Conservation (phyloP, 2,888 invertebrate genomes). For the Polydrusus cervinus region DNA sequence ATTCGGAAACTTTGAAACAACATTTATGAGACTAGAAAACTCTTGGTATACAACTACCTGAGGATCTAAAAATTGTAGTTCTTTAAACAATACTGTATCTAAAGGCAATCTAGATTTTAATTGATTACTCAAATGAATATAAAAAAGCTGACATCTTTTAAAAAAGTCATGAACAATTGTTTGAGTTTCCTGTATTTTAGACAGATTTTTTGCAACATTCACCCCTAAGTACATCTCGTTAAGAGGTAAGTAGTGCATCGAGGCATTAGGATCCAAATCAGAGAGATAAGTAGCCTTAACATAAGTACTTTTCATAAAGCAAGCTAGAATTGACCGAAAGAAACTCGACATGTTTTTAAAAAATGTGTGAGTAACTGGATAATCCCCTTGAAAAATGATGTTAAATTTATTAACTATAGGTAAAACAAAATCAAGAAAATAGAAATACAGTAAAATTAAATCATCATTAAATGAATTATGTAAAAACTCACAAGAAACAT, state of each 20-base stretch:
- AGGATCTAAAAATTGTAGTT: slow-evolving; percentile 46
- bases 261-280: slow-evolving; percentile 37
- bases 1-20: not conserved
- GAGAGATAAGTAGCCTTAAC: slow-evolving; percentile 38
- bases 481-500: slow-evolving; percentile 44
- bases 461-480: slow-evolving; percentile 44
- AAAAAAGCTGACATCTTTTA: slow-evolving; percentile 41
- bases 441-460: slow-evolving; percentile 37
- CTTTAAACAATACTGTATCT: slow-evolving; percentile 38
- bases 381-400: slow-evolving; percentile 50
- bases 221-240: slow-evolving; percentile 45
- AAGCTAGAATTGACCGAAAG: slow-evolving; percentile 34
- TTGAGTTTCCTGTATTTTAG: slow-evolving; percentile 24
- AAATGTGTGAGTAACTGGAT: slow-evolving; percentile 44
- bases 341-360: slow-evolving; percentile 36
- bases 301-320: slow-evolving; percentile 45
- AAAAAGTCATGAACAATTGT: slow-evolving; percentile 42
- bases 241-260: slow-evolving; percentile 16
- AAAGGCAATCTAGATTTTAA: slow-evolving; percentile 47
- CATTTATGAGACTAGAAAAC: not conserved
- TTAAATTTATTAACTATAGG: slow-evolving; percentile 34
- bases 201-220: slow-evolving; percentile 42
- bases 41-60: slow-evolving; percentile 41
- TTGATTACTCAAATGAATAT: slow-evolving; percentile 39
- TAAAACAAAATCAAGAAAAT: slow-evolving; percentile 45